These are phyloP conservation scores for Cataglyphis hispanica DNA, from an alignment of 1,140 invertebrate species.

Conservation along the genomic window DNA sequence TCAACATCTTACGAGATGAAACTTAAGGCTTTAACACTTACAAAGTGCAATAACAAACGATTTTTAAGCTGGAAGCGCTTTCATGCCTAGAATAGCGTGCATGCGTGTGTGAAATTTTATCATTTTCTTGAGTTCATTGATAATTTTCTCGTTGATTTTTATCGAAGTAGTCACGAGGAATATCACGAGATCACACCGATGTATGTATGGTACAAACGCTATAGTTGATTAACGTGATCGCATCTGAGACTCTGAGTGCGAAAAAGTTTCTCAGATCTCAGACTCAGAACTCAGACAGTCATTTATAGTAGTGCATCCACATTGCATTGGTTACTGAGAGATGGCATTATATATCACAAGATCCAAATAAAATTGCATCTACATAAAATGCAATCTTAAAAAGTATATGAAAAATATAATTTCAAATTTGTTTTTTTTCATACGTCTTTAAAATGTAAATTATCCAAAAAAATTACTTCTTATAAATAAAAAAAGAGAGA, in stretches of 20 bases:
- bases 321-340: constrained; percentile 40
- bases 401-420: not conserved
- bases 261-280: constrained; percentile 23
- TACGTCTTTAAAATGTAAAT: no score
- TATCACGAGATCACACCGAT: constrained; percentile 10
- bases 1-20: constrained; percentile 1
- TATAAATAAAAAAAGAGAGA: not conserved
- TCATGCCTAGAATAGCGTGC: constrained; percentile 7
- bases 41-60: constrained; percentile 32
- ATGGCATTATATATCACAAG: constrained; percentile 1
- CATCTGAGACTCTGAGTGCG: not conserved
- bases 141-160: not conserved
- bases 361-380: not conserved
- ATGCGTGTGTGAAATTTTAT: not conserved
- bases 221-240: constrained; percentile 55
- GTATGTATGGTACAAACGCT: not conserved
- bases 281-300: no score
- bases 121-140: constrained; percentile 32
- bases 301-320: constrained; percentile 20
- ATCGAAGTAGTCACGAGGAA: not conserved
- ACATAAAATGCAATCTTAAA: not conserved
- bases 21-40: constrained; percentile 29
- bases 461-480: not conserved
- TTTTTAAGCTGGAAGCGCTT: not conserved
- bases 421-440: not conserved